Evolutionary conservation across 2,888 invertebrate genomes (phyloP), one percentile per base, ranked within the genome.

Genomic region (Suillia variegata): DNA sequence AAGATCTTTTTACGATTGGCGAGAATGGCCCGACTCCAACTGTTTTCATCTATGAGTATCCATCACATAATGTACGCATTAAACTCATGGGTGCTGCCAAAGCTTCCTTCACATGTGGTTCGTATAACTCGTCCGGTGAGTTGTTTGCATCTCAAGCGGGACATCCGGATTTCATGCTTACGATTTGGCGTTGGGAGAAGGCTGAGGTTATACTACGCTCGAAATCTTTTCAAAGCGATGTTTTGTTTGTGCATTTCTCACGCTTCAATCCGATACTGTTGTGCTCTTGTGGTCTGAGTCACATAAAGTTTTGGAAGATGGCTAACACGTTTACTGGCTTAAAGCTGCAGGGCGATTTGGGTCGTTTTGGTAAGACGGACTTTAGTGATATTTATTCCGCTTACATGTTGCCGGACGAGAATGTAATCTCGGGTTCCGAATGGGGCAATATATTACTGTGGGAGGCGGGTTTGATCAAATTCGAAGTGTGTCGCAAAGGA

Each of bases 221-320:
- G 10, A 92, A 92, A 75, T 93, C 95, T 0, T 91, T 93, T 78
- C 89, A 90, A 13, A 93, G 91, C 74, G 92, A 92, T 74, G 90
- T 95, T 1, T 88, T 87, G 67, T 85, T 88, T 61, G 90, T 92
- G 0, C 88, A 89, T 76, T 96, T 96, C 78, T 95, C 96, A 0
- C 87, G 89, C 0, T 89, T 88, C 68, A 87, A 93, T 62, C 88
- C 90, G 4, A 93, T 92, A 8, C 88, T 92, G 67, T 83, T 96
- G 34, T 90, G 90, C 2, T 89, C 94, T 2, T 87, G 90, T 70
- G 94, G 93, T 10, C 80, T 88, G 1, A 89, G 89, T 17, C 93
- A 94, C 72, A 89, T 92, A 24, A 94, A 94, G 80, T 94, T 94
- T 82, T 96, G 96, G 96, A 95, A 93, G 84, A 95, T 96, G 91